These are phyloP conservation scores for Creontiades dilutus DNA, from an alignment of 2,888 invertebrate species.

Conservation along the genomic window DNA sequence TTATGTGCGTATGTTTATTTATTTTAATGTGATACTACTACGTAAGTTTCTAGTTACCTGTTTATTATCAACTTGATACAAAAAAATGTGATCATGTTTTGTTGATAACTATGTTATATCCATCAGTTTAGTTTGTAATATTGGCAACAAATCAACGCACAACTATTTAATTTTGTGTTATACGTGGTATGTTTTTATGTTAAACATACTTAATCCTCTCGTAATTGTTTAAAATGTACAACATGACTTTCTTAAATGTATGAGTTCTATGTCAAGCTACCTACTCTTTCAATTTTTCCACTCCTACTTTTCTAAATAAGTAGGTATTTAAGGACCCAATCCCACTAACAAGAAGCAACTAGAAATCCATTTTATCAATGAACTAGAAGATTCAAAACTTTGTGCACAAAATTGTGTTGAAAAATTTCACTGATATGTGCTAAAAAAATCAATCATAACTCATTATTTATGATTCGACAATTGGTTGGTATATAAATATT, in stretches of 20 bases:
- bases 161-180: background rate
- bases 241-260: constrained; percentile 22
- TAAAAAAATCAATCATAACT: no score
- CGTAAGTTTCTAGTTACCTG: constrained; percentile 9
- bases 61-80: background rate
- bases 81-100: constrained; percentile 15
- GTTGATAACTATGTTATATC: background rate
- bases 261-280: background rate
- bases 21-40: constrained; percentile 31
- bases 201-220: background rate
- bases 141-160: constrained; percentile 8
- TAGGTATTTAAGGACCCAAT: no score
- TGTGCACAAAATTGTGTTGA: no score
- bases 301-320: no score
- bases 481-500: no score
- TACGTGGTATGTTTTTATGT: background rate
- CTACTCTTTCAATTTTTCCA: background rate
- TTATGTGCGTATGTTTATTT: constrained; percentile 19
- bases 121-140: constrained; percentile 14
- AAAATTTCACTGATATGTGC: no score
- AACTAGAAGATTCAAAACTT: no score
- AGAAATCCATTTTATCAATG: no score
- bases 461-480: no score
- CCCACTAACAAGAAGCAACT: no score
- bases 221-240: constrained; percentile 19